phyloP scores from a whole-genome alignment of 53 echinoderm and acorn worm species.

The Crossaster papposus region DNA sequence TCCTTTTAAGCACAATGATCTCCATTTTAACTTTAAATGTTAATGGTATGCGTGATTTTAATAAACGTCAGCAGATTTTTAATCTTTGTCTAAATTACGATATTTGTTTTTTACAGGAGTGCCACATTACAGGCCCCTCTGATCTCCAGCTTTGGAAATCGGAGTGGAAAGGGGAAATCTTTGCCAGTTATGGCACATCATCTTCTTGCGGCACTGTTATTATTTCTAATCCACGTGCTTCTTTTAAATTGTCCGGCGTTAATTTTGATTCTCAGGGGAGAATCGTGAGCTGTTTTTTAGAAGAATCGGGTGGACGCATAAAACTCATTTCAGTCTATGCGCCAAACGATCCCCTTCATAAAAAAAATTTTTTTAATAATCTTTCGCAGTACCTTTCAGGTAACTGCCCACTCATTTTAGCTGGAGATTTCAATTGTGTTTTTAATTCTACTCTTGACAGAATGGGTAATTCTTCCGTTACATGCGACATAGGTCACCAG shows the following conservation, averaged over 20 bases:
- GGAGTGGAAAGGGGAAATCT: background rate
- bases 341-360: conserved; percentile 25
- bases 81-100: conserved; percentile 6
- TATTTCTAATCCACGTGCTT: background rate
- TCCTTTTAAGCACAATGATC: background rate
- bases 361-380: conserved; percentile 23
- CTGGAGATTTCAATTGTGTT: conserved; percentile 69
- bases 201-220: background rate
- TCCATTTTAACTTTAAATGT: conserved; percentile 17
- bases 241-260: background rate
- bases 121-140: background rate
- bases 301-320: background rate
- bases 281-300: background rate
- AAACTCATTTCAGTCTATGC: conserved; percentile 32
- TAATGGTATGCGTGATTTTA: conserved; percentile 13
- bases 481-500: conserved; percentile 6
- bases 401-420: conserved; percentile 31
- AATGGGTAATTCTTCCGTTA: background rate
- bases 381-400: background rate
- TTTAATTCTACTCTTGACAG: background rate
- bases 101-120: conserved; percentile 25
- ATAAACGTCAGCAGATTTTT: conserved; percentile 6
- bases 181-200: background rate
- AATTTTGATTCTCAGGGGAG: background rate
- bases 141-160: background rate